Base-by-base conservation (phyloP, 2,888 invertebrate species). In the Malthinus flaveolus region DNA sequence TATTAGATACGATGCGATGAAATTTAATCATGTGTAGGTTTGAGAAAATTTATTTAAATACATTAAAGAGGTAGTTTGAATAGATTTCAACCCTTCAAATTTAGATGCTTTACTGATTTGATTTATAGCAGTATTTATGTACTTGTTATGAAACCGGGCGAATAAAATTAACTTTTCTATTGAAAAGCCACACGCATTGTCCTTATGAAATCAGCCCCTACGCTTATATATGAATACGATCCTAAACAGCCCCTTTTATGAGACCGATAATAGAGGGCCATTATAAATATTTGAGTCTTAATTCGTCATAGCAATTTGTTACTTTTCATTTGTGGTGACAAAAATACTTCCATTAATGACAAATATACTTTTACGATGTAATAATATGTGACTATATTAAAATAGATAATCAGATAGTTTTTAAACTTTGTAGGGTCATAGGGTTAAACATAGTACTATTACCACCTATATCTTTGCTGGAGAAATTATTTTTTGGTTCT, bases 61-160 rank as follows among this genome's bases (percentile, higher is more conserved):
- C 23, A 23, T 23, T 23, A 23, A 23, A 23, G 23, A 23, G 23
- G 23, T 23, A 23, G 23, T 23, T 23, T 23, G 23, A 23, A 23
- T 15, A 42, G 15, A 42, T 23, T 42, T 37, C 32, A 36, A 32
- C 45, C 49, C 56, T 35, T 23, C 39, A 46, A 49, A 52, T 42
- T 64, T 57, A 59, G 59, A 61, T 62, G 61, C 66, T 65, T 70
- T 73, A 71, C 72, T 73, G 68, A 70, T 70, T 72, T 74, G 74
- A 74, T 75, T 75, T 75, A 74, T 73, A 65, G 71, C 55, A 62
- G 69, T 71, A 71, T 73, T 74, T 72, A 73, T 71, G 66, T 71
- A 72, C 73, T 74, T 74, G 74, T 74, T 73, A 72, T 73, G 72
- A 73, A 71, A 69, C 73, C 69, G 66, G 66, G 63, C 68, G 68